Base-by-base conservation (phyloP, 1,140 invertebrate genomes). In the Diachasmimorpha longicaudata region DNA sequence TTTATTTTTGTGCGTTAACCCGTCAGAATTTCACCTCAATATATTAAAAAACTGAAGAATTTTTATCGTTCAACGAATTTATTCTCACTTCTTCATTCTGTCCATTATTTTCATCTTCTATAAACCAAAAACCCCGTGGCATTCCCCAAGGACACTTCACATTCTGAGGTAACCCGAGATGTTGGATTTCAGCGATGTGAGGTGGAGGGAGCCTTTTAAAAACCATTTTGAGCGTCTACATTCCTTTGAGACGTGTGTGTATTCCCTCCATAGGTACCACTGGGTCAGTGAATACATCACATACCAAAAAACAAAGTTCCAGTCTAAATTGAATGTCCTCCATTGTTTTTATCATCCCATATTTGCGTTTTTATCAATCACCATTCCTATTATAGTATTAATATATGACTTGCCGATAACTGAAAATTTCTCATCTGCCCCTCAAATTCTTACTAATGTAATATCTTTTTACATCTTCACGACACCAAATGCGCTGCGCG, bases 141-240 rank as follows among this genome's bases (percentile, higher is more conserved):
- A 70, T 70, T 70, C 44, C 69, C 44, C 69, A 70, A 70, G 69
- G 69, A 70, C 42, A 70, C 31, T 31, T 31, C 31, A 31, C 69
- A 42, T 48, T 23, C 21, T 46, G 42, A 25, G 39, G 69, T 70
- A 70, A 70, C 42, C 42, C 16, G 46, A 70, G 69, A 46, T 42
- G 14, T 68, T 36, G n/a, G 66, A 68, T 68, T 68, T 39, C 58
- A 31, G 48, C 25, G 46, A 55, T 48, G 70, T 31, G 46, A 25
- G 70, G 55, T 84, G 85, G 78, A 70, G 55, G 77, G 82, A 79
- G 80, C 84, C 83, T 86, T 85, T 84, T 84, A 84, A 85, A 85
- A 85, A 82, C 79, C 81, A 74, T 81, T 83, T 84, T 80, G 75
- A 78, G 79, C 82, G 79, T 84, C 82, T 80, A 82, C 83, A 79